A percentile compares a stretch with the other conserved stretches of the same genome.
These are phyloP conservation scores for Candidula unifasciata DNA, from an alignment of 2,888 invertebrate species.

Conservation along the genomic window DNA sequence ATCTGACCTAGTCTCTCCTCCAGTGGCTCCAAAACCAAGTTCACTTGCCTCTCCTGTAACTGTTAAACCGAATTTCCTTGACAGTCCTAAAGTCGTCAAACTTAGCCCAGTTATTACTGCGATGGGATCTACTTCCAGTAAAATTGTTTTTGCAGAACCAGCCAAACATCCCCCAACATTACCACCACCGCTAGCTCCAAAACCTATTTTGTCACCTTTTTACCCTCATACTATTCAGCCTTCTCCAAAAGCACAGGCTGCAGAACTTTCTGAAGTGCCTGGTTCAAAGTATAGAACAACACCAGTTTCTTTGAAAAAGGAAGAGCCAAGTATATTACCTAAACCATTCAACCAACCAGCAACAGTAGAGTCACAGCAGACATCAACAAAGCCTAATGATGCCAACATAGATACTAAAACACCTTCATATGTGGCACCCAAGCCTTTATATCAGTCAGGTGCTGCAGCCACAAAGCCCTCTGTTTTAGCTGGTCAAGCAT, in stretches of 20 bases:
- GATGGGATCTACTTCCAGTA: neutral
- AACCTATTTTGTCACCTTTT: neutral
- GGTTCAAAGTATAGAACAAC: neutral
- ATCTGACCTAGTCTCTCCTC: neutral
- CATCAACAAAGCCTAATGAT: constrained; percentile 29
- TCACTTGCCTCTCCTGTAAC: neutral
- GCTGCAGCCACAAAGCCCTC: constrained; percentile 2
- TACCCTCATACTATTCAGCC: neutral
- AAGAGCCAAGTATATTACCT: neutral
- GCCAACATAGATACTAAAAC: constrained; percentile 7
- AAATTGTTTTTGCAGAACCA: neutral
- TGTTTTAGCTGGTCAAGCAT: constrained; percentile 19
- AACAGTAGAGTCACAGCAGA: no score
- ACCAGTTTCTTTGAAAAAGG: neutral
- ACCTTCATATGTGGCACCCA: neutral
- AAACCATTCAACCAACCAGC: neutral
- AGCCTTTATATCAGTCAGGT: neutral
- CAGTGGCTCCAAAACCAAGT: neutral
- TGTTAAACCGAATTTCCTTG: neutral
- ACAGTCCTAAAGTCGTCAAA: neutral
- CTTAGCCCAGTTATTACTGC: neutral
- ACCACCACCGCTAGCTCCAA: neutral
- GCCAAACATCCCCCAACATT: neutral
- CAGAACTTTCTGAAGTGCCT: neutral
- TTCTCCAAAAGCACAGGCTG: neutral